Conservation (phyloP, 2,888 invertebrate genomes). For the Epicampocera succincta region DNA sequence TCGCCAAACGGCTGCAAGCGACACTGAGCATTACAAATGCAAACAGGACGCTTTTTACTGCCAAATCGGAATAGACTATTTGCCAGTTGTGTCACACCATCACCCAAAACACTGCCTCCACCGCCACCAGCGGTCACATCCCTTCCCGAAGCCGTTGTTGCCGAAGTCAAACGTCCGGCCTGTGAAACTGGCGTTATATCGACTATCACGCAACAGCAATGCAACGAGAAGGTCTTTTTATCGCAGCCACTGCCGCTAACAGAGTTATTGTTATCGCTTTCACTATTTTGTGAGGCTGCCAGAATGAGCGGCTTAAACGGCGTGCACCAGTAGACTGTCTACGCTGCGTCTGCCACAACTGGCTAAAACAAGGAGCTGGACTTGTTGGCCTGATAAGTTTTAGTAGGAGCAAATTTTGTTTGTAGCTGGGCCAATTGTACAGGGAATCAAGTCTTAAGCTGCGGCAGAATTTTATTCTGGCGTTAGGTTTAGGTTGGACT, state of each 20-base stretch:
- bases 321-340: slow-evolving; percentile 63
- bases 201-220: slow-evolving; percentile 83
- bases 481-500: slow-evolving; percentile 20
- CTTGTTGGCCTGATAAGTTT: background rate
- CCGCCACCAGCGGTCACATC: slow-evolving; percentile 80
- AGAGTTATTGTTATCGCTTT: slow-evolving; percentile 80
- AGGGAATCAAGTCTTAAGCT: background rate
- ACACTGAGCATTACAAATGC: slow-evolving; percentile 81
- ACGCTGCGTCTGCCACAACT: slow-evolving; percentile 18
- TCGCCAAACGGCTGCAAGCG: slow-evolving; percentile 79
- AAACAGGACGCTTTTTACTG: slow-evolving; percentile 80
- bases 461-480: background rate
- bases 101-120: slow-evolving; percentile 78
- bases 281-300: slow-evolving; percentile 82
- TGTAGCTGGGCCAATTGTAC: background rate
- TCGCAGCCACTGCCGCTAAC: slow-evolving; percentile 79
- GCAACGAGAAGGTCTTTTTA: slow-evolving; percentile 82
- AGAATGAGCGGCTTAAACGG: slow-evolving; percentile 79
- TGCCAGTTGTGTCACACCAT: slow-evolving; percentile 79
- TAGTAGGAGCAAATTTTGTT: slow-evolving; percentile 14
- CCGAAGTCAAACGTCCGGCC: slow-evolving; percentile 81
- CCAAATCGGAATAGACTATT: slow-evolving; percentile 81
- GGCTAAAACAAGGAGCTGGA: slow-evolving; percentile 4
- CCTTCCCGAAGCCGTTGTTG: slow-evolving; percentile 82
- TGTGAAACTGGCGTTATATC: slow-evolving; percentile 82